phyloP scores from a whole-genome alignment of 2,113 vertebrate species.

The Psettodes erumei region DNA sequence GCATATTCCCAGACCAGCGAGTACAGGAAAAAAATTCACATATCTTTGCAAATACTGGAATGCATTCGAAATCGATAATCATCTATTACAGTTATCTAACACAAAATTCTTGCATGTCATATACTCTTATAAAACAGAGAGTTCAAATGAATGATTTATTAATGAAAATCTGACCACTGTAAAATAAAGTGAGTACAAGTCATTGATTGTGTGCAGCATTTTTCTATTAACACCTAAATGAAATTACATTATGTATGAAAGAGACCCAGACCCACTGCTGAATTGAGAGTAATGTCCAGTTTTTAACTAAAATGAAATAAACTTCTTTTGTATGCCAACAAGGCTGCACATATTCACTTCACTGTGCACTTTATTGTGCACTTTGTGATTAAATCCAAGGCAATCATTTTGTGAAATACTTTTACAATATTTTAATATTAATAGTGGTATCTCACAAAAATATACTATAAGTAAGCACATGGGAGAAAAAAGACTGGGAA shows the following conservation, averaged over 20 bases:
- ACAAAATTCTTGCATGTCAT: not conserved
- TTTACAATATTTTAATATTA: too few species aligned
- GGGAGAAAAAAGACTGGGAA: too few species aligned
- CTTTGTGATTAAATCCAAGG: too few species aligned
- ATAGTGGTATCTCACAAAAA: too few species aligned
- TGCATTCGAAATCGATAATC: not conserved
- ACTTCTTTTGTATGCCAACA: not conserved
- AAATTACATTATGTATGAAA: not conserved
- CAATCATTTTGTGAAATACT: too few species aligned
- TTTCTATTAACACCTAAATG: not conserved
- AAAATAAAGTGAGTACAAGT: not conserved
- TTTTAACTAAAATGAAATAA: not conserved
- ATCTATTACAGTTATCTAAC: not conserved
- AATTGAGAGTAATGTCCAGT: too few species aligned
- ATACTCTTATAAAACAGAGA: not conserved
- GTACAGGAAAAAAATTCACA: constrained; percentile 11
- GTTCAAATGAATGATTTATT: not conserved
- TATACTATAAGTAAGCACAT: not conserved
- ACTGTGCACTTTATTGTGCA: not conserved
- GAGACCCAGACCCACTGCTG: too few species aligned
- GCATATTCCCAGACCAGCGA: constrained; percentile 27
- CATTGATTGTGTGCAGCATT: not conserved
- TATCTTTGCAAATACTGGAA: not conserved
- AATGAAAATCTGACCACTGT: not conserved
- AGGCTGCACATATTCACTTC: not conserved